Conservation (phyloP, 1,140 invertebrate species). For the Drosophila lacteicornis region DNA sequence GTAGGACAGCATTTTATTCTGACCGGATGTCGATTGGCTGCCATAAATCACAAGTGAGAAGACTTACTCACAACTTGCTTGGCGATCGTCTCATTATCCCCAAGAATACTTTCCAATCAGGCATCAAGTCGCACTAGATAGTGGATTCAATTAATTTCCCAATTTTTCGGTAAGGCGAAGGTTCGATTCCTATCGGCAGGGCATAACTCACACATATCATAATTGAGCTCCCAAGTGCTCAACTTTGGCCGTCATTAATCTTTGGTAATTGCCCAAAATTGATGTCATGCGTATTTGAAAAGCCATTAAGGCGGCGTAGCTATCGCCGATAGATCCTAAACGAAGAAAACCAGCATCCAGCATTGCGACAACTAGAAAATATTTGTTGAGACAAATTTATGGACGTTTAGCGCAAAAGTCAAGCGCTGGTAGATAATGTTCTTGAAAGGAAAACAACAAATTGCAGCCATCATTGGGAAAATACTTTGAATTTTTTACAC, state of each 20-base stretch:
- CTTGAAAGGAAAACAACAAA: constrained; percentile 68
- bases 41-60: constrained; percentile 52
- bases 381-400: constrained; percentile 82
- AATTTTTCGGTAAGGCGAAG: constrained; percentile 52
- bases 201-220: constrained; percentile 57
- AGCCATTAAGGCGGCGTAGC: constrained; percentile 60
- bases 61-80: constrained; percentile 13
- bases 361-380: constrained; percentile 54
- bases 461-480: constrained; percentile 69
- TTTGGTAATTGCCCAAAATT: constrained; percentile 77
- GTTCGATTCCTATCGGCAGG: constrained; percentile 46
- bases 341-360: constrained; percentile 15
- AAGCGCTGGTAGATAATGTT: constrained; percentile 79
- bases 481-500: constrained; percentile 62
- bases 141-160: constrained; percentile 35
- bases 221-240: constrained; percentile 59
- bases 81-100: background rate
- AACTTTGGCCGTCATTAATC: constrained; percentile 71
- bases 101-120: constrained; percentile 5
- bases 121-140: constrained; percentile 11
- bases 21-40: constrained; percentile 57
- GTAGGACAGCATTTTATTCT: constrained; percentile 20
- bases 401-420: constrained; percentile 81
- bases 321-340: constrained; percentile 58
- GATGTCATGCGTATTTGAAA: constrained; percentile 83